Evolutionary conservation across 2,113 vertebrate species (phyloP), one percentile per base, ranked within the genome.

Genomic region (Psephotus haematonotus): DNA sequence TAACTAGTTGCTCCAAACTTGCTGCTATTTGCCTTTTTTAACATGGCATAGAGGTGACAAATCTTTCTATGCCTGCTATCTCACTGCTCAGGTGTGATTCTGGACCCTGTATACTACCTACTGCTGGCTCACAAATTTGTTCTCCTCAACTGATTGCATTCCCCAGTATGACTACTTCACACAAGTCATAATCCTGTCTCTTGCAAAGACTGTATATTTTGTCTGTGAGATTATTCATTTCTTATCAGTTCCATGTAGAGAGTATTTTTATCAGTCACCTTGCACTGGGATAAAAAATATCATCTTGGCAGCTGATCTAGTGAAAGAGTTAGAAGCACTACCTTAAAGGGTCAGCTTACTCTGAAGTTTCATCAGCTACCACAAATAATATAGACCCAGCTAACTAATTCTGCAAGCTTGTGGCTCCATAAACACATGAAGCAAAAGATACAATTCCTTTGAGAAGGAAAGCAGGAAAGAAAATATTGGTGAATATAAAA

Each of bases 281-380:
- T 79, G n/a, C 50, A 60, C 23, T 35, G 23, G 82, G 63, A 89
- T 86, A 86, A 78, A 87, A 96, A 76, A 83, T 24, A 74, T 6
- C 83, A 75, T 35, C 29, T 49, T 91, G 57, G 77, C 74, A 89
- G 80, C 9, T 86, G 72, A 79, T 87, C 65, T 50, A 74, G 49
- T 12, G 31, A 82, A 92, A 95, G 86, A 90, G 79, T 82, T 87
- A 59, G 91, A 94, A 88, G 52, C 79, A 63, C 5, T n/a, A 85
- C 31, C 65, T 89, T 81, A 82, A 49, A 90, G 88, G 23, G 19
- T 20, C 62, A 91, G 65, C 78, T 87, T 79, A 49, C 49, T 64
- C 78, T 62, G 52, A 87, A 77, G 63, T 79, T 63, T 82, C 69
- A 91, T 74, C 65, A 75, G 64, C 25, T 65, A 95, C 72, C 37